These are phyloP conservation scores for Cataglyphis altisquamis DNA, from an alignment of 2,888 invertebrate species.

Conservation along the genomic window DNA sequence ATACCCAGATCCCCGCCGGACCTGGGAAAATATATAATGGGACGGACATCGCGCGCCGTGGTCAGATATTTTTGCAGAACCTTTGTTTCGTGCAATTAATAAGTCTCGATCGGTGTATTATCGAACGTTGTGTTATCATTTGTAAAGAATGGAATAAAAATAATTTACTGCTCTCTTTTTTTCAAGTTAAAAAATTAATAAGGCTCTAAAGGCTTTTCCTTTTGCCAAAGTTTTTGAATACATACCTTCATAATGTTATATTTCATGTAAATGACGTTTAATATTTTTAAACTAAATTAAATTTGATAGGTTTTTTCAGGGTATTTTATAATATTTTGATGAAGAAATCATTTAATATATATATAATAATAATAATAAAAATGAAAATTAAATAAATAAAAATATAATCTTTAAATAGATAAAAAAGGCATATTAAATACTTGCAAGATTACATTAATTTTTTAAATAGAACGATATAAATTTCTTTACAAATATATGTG, in stretches of 20 bases:
- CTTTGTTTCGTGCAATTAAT: not conserved
- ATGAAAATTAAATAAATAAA: not conserved
- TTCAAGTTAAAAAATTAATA: too few relatives aligned
- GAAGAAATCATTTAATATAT: not conserved
- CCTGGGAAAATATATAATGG: conserved; percentile 12
- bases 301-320: not conserved
- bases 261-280: not conserved
- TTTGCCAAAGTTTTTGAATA: not conserved
- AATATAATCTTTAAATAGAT: not conserved
- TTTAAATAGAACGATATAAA: not conserved
- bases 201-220: too few relatives aligned
- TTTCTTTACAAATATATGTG: not conserved
- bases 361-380: not conserved
- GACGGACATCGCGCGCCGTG: conserved; percentile 28
- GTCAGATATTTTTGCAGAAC: not conserved
- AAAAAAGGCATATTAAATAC: not conserved
- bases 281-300: not conserved
- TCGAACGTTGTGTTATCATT: not conserved
- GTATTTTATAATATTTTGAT: not conserved
- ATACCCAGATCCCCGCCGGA: conserved; percentile 6
- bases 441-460: not conserved
- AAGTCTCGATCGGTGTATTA: not conserved
- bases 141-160: not conserved
- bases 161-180: not conserved
- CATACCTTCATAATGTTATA: not conserved